phyloP scores from a whole-genome alignment of 2,888 invertebrate species.

The Hybos culiciformis region DNA sequence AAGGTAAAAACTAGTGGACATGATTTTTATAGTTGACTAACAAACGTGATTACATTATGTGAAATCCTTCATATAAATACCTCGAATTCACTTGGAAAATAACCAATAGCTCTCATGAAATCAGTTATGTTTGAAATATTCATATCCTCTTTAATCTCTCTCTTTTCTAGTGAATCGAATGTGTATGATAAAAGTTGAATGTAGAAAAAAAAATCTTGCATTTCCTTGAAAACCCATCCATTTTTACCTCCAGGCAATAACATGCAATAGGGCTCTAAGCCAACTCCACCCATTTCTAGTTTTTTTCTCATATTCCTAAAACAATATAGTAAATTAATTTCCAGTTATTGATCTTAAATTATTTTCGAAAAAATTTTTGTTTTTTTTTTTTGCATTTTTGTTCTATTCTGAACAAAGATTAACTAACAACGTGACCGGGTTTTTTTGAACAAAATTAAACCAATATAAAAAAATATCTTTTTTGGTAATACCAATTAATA shows the following conservation, averaged over 20 bases:
- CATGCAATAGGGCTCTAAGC: slow-evolving; percentile 54
- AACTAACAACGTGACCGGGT: no score
- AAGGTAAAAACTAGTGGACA: background rate
- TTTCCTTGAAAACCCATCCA: slow-evolving; percentile 56
- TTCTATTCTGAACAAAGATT: no score
- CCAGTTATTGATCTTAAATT: background rate
- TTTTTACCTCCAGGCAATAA: slow-evolving; percentile 54
- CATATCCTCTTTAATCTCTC: slow-evolving; percentile 39
- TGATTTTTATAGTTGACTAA: no score
- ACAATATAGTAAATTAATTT: background rate
- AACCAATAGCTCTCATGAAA: slow-evolving; percentile 60
- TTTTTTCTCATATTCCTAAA: slow-evolving; percentile 40
- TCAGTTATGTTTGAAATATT: slow-evolving; percentile 54
- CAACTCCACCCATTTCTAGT: slow-evolving; percentile 40
- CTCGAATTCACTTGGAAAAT: slow-evolving; percentile 60
- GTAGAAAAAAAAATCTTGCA: slow-evolving; percentile 63
- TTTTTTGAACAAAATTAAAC: no score
- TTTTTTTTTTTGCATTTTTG: no score
- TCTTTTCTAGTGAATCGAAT: slow-evolving; percentile 44
- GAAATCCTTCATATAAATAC: slow-evolving; percentile 37
- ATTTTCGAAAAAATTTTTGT: background rate
- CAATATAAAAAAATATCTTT: no score
- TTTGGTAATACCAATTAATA: no score
- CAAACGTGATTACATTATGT: no score
- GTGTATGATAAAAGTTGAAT: slow-evolving; percentile 63